phyloP scores from a whole-genome alignment of 2,113 vertebrate species.

The Trematomus loennbergii region DNA sequence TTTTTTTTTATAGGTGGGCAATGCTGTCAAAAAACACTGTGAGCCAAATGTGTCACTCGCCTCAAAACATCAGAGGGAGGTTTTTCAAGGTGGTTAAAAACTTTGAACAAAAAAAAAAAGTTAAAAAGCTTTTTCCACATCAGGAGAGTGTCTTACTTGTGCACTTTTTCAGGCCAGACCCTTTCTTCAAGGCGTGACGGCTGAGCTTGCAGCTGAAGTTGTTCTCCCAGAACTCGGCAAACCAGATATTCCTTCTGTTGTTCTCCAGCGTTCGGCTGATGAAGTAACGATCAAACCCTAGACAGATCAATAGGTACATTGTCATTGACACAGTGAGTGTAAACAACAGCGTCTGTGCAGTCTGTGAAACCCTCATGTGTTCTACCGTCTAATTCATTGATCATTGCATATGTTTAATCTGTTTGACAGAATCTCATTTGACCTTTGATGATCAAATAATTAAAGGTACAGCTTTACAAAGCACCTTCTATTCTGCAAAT shows the following conservation, averaged over 20 bases:
- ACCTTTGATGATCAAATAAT: constrained; percentile 35
- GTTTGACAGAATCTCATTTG: background rate
- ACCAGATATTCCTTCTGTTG: constrained; percentile 89
- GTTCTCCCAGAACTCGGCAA: constrained; percentile 88
- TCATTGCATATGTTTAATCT: background rate
- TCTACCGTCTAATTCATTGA: constrained; percentile 9
- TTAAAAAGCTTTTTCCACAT: constrained; percentile 2
- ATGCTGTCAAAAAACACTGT: constrained; percentile 54
- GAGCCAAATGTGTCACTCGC: constrained; percentile 60
- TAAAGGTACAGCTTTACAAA: background rate
- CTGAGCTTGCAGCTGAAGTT: constrained; percentile 93
- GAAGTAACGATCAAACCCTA: constrained; percentile 88
- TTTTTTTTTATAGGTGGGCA: constrained; percentile 42
- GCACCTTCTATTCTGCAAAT: background rate
- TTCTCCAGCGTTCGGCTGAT: constrained; percentile 86
- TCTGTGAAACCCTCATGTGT: constrained; percentile 11
- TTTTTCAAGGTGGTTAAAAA: constrained; percentile 39
- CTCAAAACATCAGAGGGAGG: constrained; percentile 25
- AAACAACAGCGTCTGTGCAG: constrained; percentile 17
- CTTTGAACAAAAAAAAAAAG: constrained; percentile 46
- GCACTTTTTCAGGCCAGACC: constrained; percentile 87
- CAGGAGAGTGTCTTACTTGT: constrained; percentile 86
- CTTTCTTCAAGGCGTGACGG: constrained; percentile 83
- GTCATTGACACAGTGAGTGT: constrained; percentile 57
- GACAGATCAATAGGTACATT: constrained; percentile 64